phyloP scores from a whole-genome alignment of 2,888 invertebrate genomes.

The Conops quadrifasciatus region DNA sequence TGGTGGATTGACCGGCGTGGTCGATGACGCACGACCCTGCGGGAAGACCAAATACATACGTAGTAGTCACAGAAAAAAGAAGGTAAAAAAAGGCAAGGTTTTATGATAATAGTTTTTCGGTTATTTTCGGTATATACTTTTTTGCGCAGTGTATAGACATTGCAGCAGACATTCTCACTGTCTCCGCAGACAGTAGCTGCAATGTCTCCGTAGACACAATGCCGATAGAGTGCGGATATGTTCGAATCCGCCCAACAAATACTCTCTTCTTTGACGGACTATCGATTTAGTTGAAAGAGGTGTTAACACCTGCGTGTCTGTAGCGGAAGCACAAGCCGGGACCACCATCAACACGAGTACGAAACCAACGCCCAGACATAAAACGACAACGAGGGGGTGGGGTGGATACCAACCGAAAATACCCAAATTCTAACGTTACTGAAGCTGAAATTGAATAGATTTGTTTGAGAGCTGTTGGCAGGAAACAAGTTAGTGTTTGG shows the following conservation, averaged over 20 bases:
- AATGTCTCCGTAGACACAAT: too few species aligned
- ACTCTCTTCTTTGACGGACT: too few species aligned
- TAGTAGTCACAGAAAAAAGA: not conserved
- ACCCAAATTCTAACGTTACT: slow-evolving; percentile 1
- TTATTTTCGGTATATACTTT: too few species aligned
- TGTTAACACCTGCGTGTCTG: not conserved
- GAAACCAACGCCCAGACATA: slow-evolving; percentile 3
- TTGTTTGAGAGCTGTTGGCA: slow-evolving; percentile 49
- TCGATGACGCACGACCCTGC: slow-evolving; percentile 59
- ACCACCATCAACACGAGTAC: not conserved
- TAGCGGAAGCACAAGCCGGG: not conserved
- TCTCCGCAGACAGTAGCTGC: too few species aligned
- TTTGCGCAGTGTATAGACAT: too few species aligned
- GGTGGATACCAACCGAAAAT: not conserved
- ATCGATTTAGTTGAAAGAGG: too few species aligned
- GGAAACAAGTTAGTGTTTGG: slow-evolving; percentile 51
- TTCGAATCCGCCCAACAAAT: too few species aligned
- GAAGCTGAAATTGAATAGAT: slow-evolving; percentile 44
- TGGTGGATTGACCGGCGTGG: slow-evolving; percentile 53
- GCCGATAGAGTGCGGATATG: too few species aligned
- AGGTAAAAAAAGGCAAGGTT: not conserved
- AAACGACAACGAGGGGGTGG: not conserved
- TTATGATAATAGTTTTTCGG: not conserved
- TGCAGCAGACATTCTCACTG: too few species aligned
- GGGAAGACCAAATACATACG: not conserved